Percentiles rank a stretch among this genome's conserved stretches.
phyloP scores from a whole-genome alignment of 2,888 invertebrate genomes.

The Phalera bucephala region DNA sequence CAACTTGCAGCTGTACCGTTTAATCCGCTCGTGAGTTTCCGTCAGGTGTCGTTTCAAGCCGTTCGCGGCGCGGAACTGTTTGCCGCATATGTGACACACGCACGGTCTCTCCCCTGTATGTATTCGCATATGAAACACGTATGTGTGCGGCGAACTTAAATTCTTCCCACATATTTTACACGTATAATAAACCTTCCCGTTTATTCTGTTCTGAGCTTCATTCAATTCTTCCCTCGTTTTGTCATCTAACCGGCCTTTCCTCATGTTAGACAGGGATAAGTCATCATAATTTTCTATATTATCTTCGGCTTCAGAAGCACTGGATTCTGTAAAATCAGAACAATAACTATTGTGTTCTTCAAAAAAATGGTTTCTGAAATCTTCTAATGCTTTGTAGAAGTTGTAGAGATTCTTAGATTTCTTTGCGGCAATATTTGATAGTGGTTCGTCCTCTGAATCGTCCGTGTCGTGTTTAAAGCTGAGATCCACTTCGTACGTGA shows the following conservation, averaged over 20 bases:
- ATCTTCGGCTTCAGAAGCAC: slow-evolving; percentile 33
- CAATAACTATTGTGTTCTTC: slow-evolving; percentile 35
- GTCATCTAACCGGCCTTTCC: slow-evolving; percentile 43
- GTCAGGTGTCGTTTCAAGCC: slow-evolving; percentile 84
- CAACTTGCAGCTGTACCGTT: slow-evolving; percentile 80
- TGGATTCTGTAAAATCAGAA: slow-evolving; percentile 47
- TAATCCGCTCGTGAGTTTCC: slow-evolving; percentile 84
- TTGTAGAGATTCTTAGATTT: slow-evolving; percentile 39
- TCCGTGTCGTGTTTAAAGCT: slow-evolving; percentile 4
- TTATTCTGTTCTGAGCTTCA: slow-evolving; percentile 56
- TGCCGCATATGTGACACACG: slow-evolving; percentile 86
- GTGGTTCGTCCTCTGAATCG: slow-evolving; percentile 52
- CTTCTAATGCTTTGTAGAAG: slow-evolving; percentile 56
- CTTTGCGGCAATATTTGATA: slow-evolving; percentile 40
- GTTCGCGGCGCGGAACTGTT: slow-evolving; percentile 85
- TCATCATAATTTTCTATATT: slow-evolving; percentile 55
- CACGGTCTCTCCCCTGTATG: slow-evolving; percentile 86
- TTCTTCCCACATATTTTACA: slow-evolving; percentile 84
- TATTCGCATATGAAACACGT: slow-evolving; percentile 84
- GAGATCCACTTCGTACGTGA: slow-evolving; percentile 10
- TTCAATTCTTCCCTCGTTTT: slow-evolving; percentile 54
- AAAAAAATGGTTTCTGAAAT: slow-evolving; percentile 58
- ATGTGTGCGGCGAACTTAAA: slow-evolving; percentile 84
- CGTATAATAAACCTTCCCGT: slow-evolving; percentile 80
- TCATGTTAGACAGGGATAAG: slow-evolving; percentile 58